Evolutionary conservation across 2,888 invertebrate genomes (phyloP), one percentile per base, ranked within the genome.

Genomic region (Pogonocherus hispidulus): DNA sequence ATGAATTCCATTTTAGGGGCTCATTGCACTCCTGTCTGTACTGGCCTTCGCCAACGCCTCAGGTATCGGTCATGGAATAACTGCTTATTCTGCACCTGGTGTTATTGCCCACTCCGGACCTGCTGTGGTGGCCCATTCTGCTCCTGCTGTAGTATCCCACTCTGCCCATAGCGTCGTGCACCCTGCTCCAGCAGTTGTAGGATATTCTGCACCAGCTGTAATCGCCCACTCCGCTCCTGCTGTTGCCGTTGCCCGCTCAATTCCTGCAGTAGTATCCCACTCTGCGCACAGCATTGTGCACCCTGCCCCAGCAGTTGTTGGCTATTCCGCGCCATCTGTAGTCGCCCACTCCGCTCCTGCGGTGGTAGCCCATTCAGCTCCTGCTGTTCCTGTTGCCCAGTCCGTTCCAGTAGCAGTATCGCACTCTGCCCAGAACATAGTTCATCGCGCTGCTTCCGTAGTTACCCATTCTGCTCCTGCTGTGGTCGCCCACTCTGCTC

Each of bases 21-120:
- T 78, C 65, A 67, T 79, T 60, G 72, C 78, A 47, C 69, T 80
- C 59, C 73, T 79, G 57, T 79, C 77, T 57, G 73, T 75, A 64
- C 71, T 80, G 69, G 78, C 79, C 54, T 73, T 69, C 22, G 74
- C 78, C 62, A 74, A 76, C 49, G 80, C 71, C 35, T 56, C 52
- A 49, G 32, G 60, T 3, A 49, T 70, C 14, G 79, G 79, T 19
- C 76, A 74, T 37, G 79, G 78, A 62, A 78, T 78, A 44, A 78
- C 78, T 59, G 75, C 77, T 20, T 69, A 74, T 55, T 62, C 71
- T 18, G 71, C 70, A 41, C 75, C 73, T 6, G 66, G 65, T 32
- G 80, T 68, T 74, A 67, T 67, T 3, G 57, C 71, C 8, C 67
- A 75, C 60, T 64, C 64, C 37, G 71, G 41, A 19, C 18, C 75